Conservation (phyloP, 2,888 invertebrate genomes). For the Rhabditophanes sp. region DNA sequence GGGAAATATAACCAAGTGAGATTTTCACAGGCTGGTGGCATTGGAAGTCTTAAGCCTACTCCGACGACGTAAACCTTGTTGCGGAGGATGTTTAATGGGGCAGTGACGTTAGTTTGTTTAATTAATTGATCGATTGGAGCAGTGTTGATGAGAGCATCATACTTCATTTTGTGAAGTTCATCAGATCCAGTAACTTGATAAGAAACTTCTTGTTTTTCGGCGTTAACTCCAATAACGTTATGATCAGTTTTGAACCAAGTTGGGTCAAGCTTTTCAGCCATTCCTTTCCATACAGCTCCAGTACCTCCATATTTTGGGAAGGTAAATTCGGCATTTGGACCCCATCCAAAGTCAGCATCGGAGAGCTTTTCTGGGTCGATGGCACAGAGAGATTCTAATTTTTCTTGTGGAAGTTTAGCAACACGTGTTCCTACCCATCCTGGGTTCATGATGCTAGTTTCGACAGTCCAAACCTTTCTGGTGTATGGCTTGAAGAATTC, state of each 20-base stretch:
- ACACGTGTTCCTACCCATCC: conserved; percentile 40
- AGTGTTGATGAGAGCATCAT: conserved; percentile 36
- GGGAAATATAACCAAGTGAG: conserved; percentile 43
- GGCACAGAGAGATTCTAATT: conserved; percentile 37
- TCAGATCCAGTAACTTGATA: conserved; percentile 6
- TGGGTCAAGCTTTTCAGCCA: conserved; percentile 32
- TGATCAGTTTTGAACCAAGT: conserved; percentile 35
- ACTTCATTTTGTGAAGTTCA: conserved; percentile 17
- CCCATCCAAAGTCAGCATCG: conserved; percentile 43
- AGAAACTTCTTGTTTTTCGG: conserved; percentile 11
- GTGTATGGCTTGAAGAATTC: conserved; percentile 43
- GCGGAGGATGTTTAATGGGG: conserved; percentile 25
- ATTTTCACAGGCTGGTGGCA: conserved; percentile 27
- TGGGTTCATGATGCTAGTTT: conserved; percentile 36
- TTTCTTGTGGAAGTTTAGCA: conserved; percentile 41
- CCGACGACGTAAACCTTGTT: conserved; percentile 41
- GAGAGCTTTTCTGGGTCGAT: conserved; percentile 32
- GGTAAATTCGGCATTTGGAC: conserved; percentile 38
- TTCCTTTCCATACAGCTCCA: conserved; percentile 41
- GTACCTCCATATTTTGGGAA: conserved; percentile 44
- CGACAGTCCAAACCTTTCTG: conserved; percentile 42
- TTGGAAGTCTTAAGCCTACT: conserved; percentile 35
- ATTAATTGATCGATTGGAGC: conserved; percentile 36
- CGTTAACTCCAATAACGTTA: conserved; percentile 20
- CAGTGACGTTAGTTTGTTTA: conserved; percentile 28